Evolutionary conservation across 1,140 invertebrate species (phyloP).

Genomic region (Thaumetopoea pityocampa): DNA sequence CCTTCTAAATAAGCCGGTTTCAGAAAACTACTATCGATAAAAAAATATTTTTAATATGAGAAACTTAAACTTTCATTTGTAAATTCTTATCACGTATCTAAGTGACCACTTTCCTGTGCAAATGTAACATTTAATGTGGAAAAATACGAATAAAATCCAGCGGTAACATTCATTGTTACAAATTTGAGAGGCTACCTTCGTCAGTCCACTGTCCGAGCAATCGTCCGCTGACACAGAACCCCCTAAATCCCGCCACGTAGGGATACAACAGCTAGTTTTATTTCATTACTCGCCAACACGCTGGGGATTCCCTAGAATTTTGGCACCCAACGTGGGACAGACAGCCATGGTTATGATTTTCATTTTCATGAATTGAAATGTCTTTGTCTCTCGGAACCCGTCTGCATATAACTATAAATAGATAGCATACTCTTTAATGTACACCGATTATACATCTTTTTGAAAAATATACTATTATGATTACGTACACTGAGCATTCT

Average conservation of each 20-base stretch:
- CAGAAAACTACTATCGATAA: too few species aligned
- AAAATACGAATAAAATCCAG: constrained; percentile 1
- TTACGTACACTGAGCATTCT: too few species aligned
- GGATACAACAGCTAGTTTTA: constrained; percentile 17
- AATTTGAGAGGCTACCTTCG: constrained; percentile 19
- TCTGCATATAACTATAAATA: constrained; percentile 5
- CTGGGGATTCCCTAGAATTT: constrained; percentile 14
- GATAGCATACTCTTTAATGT: not conserved
- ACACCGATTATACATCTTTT: too few species aligned
- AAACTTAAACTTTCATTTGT: too few species aligned
- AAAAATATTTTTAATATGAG: too few species aligned
- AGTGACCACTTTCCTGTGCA: too few species aligned
- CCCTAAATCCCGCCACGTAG: constrained; percentile 19
- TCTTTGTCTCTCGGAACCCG: constrained; percentile 6
- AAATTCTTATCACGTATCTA: too few species aligned
- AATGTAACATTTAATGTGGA: too few species aligned
- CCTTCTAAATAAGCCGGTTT: too few species aligned
- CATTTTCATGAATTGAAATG: constrained; percentile 13
- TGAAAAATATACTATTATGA: too few species aligned
- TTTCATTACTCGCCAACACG: constrained; percentile 18
- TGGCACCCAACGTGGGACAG: constrained; percentile 15
- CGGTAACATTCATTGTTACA: constrained; percentile 10
- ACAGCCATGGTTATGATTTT: constrained; percentile 15
- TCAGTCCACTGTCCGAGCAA: constrained; percentile 13
- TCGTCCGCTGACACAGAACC: constrained; percentile 22